Conservation (phyloP, 2,113 vertebrate genomes). For the Phyllostomus discolor region DNA sequence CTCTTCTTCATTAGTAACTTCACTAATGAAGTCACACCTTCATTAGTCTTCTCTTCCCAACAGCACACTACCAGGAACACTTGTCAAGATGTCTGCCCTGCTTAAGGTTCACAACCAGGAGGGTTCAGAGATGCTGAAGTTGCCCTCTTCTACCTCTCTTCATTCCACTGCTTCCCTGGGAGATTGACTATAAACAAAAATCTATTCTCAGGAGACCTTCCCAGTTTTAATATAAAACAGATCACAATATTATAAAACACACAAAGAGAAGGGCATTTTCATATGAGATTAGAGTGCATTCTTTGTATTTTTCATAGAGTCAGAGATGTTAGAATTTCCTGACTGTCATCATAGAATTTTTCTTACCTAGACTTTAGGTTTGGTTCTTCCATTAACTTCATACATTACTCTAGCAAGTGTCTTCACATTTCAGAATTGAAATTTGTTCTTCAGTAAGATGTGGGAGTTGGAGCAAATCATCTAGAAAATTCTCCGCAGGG, state of each 20-base stretch:
- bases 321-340: neutral
- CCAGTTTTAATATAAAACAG: constrained; percentile 8
- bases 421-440: neutral
- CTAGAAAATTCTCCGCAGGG: neutral
- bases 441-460: neutral
- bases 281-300: neutral
- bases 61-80: neutral
- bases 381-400: neutral
- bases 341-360: neutral
- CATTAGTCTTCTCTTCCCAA: neutral
- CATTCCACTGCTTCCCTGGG: neutral
- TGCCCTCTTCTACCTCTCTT: neutral
- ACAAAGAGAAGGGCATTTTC: neutral
- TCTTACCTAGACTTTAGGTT: neutral
- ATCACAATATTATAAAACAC: neutral
- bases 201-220: neutral
- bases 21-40: no score
- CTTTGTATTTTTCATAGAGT: neutral
- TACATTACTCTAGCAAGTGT: neutral
- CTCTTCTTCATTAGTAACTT: no score
- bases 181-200: neutral
- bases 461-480: neutral
- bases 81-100: neutral
- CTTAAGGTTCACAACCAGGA: neutral
- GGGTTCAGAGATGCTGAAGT: neutral